Base-by-base conservation (phyloP, 2,113 vertebrate species). In the Trochalopteron elliotii region DNA sequence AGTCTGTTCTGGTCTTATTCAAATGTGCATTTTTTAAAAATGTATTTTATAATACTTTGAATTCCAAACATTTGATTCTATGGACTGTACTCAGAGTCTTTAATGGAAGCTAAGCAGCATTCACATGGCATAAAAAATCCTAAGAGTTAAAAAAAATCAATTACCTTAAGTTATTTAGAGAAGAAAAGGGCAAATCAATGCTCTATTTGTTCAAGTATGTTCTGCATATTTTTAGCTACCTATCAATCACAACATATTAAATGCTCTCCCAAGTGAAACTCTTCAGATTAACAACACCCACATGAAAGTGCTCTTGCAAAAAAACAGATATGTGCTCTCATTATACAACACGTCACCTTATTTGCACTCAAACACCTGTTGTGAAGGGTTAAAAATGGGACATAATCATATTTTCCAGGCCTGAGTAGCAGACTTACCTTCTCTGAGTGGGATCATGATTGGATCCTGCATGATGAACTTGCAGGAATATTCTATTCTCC, bases 171-270 rank as follows among this genome's bases (percentile, higher is more conserved):
- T 40, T 81, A 78, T 72, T 89, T 63, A 81, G 67, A 93, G 7
- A 25, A 4, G 28, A 74, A 67, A 75, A 37, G 13, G 19, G 25
- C 12, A 91, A 78, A 96, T 82, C 68, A 83, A 79, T 86, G 65
- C 24, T 90, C 49, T 40, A 90, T 72, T 95, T 96, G 55, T 74
- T 88, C 42, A 72, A 65, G 40, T 53, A 90, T 31, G 40, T 72
- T 83, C 82, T 50, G 30, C 30, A 11, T 85, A 88, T 93, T 93
- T 95, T 95, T 88, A 90, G 78, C 52, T 80, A 76, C 30, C 24
- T 68, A 72, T 90, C 88, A 88, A 60, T 72, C 88, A 79, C 39
- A 87, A 68, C 9, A 15, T 52, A 87, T 47, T 68, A 90, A 76
- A 68, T 40, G 67, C 67, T 93, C 39, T 83, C 64, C 25, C 3